These are phyloP conservation scores for Drosophila ficusphila DNA, from an alignment of 1,140 invertebrate species.

Conservation along the genomic window DNA sequence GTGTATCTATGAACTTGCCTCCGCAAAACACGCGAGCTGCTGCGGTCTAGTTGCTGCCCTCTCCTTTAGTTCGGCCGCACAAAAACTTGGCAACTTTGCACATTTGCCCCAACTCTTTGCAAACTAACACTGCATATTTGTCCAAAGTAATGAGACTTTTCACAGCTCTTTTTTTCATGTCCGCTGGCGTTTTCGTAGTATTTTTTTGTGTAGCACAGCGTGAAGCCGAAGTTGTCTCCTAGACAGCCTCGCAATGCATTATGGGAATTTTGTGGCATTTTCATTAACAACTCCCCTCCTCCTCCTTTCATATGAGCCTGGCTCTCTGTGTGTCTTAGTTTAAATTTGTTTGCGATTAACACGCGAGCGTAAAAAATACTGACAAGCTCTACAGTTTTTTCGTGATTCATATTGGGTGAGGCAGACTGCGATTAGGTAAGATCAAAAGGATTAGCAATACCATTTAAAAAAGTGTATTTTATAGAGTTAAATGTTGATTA, in stretches of 20 bases:
- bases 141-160: constrained; percentile 82
- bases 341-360: constrained; percentile 79
- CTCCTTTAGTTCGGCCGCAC: constrained; percentile 3
- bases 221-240: constrained; percentile 66
- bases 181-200: constrained; percentile 1
- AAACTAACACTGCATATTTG: constrained; percentile 73
- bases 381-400: constrained; percentile 21
- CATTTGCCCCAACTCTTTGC: constrained; percentile 53
- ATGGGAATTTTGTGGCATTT: constrained; percentile 83
- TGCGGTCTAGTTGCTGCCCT: constrained; percentile 40
- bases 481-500: too few relatives aligned
- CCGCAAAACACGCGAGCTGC: constrained; percentile 70
- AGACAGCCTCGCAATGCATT: constrained; percentile 69
- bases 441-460: constrained; percentile 10
- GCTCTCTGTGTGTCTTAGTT: constrained; percentile 32
- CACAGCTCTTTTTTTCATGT: constrained; percentile 63
- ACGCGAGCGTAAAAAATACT: constrained; percentile 63
- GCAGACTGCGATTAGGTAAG: constrained; percentile 27
- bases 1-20: constrained; percentile 71
- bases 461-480: not conserved
- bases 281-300: constrained; percentile 67
- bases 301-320: constrained; percentile 8
- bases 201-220: constrained; percentile 52
- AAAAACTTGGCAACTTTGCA: constrained; percentile 68
- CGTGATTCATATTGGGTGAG: constrained; percentile 15